Conservation (phyloP, 1,140 invertebrate genomes). For the Parasteatoda tepidariorum region DNA sequence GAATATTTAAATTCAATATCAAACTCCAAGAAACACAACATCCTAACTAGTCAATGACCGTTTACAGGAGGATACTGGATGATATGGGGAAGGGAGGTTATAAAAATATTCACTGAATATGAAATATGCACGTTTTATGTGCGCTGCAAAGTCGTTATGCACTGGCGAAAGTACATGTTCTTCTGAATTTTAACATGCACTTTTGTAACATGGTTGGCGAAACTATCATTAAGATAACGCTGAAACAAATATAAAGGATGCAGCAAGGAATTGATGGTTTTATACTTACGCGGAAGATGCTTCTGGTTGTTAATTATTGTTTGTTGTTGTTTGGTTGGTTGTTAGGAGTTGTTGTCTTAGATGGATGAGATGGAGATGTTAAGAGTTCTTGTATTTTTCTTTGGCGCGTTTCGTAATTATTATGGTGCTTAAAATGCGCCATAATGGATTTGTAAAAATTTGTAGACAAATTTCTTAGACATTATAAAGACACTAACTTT, state of each 20-base stretch:
- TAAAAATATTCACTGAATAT: conserved; percentile 36
- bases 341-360: not conserved
- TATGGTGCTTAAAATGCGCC: too few relatives aligned
- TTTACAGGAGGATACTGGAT: not conserved
- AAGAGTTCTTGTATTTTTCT: too few relatives aligned
- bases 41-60: not conserved
- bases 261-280: not conserved
- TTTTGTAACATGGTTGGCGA: not conserved
- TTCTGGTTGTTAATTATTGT: not conserved
- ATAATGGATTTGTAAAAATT: too few relatives aligned
- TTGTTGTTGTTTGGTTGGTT: not conserved
- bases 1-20: conserved; percentile 56
- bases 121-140: conserved; percentile 41
- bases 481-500: too few relatives aligned
- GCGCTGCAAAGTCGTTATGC: conserved; percentile 27
- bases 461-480: too few relatives aligned
- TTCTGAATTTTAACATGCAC: not conserved
- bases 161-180: not conserved
- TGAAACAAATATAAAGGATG: not conserved
- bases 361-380: too few relatives aligned
- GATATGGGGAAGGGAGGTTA: too few relatives aligned
- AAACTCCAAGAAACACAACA: not conserved
- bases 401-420: too few relatives aligned
- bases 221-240: conserved; percentile 24
- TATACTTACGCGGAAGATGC: not conserved